Percentiles rank a stretch among this genome's conserved stretches.
These are phyloP conservation scores for Lichenostomus cassidix DNA, from an alignment of 2,113 vertebrate genomes.

Conservation along the genomic window DNA sequence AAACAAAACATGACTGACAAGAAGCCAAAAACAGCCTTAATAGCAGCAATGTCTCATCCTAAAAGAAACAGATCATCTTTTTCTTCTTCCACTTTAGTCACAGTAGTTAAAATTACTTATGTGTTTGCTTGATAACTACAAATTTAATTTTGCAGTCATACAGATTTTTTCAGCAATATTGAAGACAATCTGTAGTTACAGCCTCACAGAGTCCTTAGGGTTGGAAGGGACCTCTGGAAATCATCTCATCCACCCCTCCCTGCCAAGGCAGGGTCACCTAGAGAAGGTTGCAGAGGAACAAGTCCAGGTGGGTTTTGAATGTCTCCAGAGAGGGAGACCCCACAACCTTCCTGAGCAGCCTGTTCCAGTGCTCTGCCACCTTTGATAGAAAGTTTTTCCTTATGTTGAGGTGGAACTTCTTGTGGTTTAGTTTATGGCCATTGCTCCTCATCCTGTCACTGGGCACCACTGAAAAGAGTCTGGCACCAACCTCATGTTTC, in stretches of 20 bases:
- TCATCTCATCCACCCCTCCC: neutral
- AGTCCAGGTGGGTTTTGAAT: neutral
- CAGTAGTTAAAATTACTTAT: neutral
- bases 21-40: neutral
- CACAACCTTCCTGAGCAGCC: neutral
- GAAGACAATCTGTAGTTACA: neutral
- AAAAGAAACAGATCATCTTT: neutral
- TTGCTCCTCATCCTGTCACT: neutral
- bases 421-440: neutral
- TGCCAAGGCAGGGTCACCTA: neutral
- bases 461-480: neutral
- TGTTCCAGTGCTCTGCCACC: neutral
- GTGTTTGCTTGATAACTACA: neutral
- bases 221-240: neutral
- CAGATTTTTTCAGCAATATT: neutral
- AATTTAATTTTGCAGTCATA: neutral
- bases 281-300: neutral
- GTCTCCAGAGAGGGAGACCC: neutral
- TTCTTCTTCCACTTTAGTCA: neutral
- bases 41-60: neutral
- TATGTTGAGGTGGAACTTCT: neutral
- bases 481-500: neutral
- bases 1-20: neutral
- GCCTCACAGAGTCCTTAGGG: neutral
- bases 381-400: neutral